These are phyloP conservation scores for Agriotes lineatus DNA, from an alignment of 2,888 invertebrate genomes.

Conservation along the genomic window DNA sequence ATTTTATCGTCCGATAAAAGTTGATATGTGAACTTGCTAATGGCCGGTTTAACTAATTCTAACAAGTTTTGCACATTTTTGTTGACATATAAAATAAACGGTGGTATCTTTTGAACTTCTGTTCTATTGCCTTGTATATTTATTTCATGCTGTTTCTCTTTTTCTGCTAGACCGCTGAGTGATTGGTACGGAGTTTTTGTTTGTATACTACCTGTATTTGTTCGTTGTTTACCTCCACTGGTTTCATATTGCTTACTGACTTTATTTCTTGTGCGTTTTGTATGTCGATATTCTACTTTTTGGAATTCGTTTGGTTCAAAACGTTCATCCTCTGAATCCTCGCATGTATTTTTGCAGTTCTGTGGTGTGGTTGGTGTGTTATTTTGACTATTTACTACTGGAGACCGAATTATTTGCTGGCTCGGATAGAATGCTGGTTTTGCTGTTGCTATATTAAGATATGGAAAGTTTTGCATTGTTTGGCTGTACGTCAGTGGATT, in stretches of 20 bases:
- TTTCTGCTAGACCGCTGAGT: constrained; percentile 14
- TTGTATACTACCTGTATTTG: constrained; percentile 15
- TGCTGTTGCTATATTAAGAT: constrained; percentile 7
- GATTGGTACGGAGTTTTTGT: constrained; percentile 15
- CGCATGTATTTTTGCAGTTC: neutral
- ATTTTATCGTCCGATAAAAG: too few relatives aligned
- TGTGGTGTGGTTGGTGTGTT: constrained; percentile 15
- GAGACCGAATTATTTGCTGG: constrained; percentile 4
- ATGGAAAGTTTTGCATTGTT: neutral
- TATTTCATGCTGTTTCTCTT: constrained; percentile 7
- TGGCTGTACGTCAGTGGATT: neutral
- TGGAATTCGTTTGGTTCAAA: constrained; percentile 16
- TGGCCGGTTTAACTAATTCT: constrained; percentile 12
- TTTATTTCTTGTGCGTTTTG: constrained; percentile 18
- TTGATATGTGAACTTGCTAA: constrained; percentile 5
- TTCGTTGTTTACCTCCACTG: constrained; percentile 3
- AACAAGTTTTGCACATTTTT: too few relatives aligned
- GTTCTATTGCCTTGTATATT: constrained; percentile 13
- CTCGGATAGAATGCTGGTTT: too few relatives aligned
- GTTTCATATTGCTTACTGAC: neutral
- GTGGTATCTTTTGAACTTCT: too few relatives aligned
- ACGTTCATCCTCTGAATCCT: constrained; percentile 7
- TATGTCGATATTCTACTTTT: constrained; percentile 14
- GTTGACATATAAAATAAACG: constrained; percentile 21
- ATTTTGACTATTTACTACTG: constrained; percentile 3